Percentiles rank a stretch among this genome's conserved stretches.
Evolutionary conservation across 2,113 vertebrate genomes (phyloP).

Genomic region (Oreotrochilus melanogaster): DNA sequence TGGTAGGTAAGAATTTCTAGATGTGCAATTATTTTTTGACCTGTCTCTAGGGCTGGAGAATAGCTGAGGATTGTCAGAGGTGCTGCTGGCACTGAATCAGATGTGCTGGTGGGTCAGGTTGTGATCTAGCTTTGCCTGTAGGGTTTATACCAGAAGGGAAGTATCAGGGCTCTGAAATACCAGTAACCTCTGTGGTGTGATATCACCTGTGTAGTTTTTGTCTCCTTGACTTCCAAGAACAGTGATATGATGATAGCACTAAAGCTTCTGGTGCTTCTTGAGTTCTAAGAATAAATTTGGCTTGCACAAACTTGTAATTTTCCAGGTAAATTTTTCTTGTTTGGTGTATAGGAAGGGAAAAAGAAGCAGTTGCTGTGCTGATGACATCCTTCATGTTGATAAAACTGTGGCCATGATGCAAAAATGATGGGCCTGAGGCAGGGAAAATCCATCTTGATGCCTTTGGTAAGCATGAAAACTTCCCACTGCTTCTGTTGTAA

Average conservation of each 20-base stretch:
- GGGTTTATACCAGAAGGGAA: not conserved
- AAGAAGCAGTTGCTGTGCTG: not conserved
- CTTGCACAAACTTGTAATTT: not conserved
- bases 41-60: not conserved
- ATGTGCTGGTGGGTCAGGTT: not conserved
- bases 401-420: not conserved
- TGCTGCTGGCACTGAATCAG: not conserved
- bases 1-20: slow-evolving; percentile 9
- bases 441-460: not conserved
- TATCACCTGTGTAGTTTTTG: not conserved
- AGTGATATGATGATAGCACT: not conserved
- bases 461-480: not conserved
- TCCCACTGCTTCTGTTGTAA: not conserved
- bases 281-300: not conserved
- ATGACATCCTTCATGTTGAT: not conserved
- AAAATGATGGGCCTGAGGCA: not conserved
- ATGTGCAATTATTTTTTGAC: slow-evolving; percentile 22
- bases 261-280: not conserved
- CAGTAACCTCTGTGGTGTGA: not conserved
- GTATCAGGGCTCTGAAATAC: not conserved
- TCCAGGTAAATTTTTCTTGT: not conserved
- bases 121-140: not conserved
- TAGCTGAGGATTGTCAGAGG: not conserved
- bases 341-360: not conserved
- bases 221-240: not conserved